Percentiles rank a stretch among this genome's conserved stretches.
Evolutionary conservation across 2,797 vertebrate species (phyloP).

Genomic region (Labroides dimidiatus): DNA sequence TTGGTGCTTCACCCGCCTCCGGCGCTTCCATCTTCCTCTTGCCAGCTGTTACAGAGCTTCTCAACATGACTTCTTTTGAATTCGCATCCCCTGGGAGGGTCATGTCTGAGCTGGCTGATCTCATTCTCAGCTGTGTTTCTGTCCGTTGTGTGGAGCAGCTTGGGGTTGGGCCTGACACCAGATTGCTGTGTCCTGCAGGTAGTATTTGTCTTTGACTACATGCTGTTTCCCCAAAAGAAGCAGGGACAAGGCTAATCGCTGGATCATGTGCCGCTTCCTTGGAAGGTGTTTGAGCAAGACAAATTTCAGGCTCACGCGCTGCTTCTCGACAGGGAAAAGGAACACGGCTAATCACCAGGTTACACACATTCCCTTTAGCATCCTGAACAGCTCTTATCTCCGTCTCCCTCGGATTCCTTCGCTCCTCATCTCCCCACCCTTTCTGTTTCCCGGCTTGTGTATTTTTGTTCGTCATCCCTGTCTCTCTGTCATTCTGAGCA

Average conservation of each 20-base stretch:
- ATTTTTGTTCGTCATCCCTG: conserved; percentile 41
- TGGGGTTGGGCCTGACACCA: conserved; percentile 23
- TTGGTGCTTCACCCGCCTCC: background rate
- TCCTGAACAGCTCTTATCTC: conserved; percentile 58
- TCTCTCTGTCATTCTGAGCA: conserved; percentile 41
- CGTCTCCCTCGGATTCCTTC: conserved; percentile 40
- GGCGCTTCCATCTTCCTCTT: conserved; percentile 46
- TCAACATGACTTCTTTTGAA: conserved; percentile 36
- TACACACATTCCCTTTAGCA: conserved; percentile 40
- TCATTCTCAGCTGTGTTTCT: conserved; percentile 26
- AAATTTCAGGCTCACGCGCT: conserved; percentile 37
- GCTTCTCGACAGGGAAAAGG: conserved; percentile 50
- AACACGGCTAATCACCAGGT: conserved; percentile 59
- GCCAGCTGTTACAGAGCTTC: background rate
- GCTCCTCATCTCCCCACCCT: conserved; percentile 37
- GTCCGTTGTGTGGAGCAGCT: conserved; percentile 42
- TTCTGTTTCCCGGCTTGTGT: conserved; percentile 22
- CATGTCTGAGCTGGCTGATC: conserved; percentile 25
- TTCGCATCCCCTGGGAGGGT: background rate
- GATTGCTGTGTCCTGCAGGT: conserved; percentile 52
- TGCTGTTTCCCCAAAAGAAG: conserved; percentile 50
- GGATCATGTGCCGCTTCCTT: conserved; percentile 57
- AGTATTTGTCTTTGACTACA: conserved; percentile 68
- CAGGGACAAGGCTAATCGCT: conserved; percentile 66
- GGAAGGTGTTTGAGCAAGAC: conserved; percentile 34